Percentiles rank a stretch among this genome's conserved stretches.
Conservation (phyloP, 2,888 invertebrate species). For the Caenorhabditis wallacei region DNA sequence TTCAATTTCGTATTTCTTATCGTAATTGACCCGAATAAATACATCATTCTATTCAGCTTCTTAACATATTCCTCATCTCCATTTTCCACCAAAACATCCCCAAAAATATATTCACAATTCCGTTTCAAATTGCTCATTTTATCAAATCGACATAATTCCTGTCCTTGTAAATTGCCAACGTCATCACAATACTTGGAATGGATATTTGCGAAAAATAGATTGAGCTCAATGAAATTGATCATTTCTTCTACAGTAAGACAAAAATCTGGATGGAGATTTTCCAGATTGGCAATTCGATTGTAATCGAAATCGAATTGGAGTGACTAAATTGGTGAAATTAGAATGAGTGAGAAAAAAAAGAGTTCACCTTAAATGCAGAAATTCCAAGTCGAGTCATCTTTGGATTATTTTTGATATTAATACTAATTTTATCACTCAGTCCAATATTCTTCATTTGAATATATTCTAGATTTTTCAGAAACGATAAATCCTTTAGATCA, state of each 20-base stretch:
- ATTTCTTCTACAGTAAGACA: slow-evolving; percentile 12
- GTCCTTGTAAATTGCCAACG: background rate
- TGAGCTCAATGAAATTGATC: background rate
- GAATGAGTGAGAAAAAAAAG: background rate
- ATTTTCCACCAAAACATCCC: background rate
- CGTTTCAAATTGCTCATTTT: background rate
- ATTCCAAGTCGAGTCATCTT: background rate
- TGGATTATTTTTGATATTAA: background rate
- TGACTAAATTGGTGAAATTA: background rate
- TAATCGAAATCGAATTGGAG: background rate
- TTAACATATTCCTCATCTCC: slow-evolving; percentile 1
- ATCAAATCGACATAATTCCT: background rate
- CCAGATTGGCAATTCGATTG: background rate
- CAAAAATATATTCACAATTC: background rate
- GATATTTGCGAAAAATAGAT: background rate
- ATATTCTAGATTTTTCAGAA: background rate
- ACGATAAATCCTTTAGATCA: background rate
- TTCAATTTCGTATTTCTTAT: background rate
- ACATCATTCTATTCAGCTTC: background rate
- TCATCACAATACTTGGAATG: background rate
- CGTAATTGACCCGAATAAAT: slow-evolving; percentile 1
- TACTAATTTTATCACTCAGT: background rate
- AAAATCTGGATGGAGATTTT: slow-evolving; percentile 8
- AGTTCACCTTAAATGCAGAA: background rate
- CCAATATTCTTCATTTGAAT: slow-evolving; percentile 3